A percentile compares a stretch with the other conserved stretches of the same genome.
Evolutionary conservation across 1,140 invertebrate genomes (phyloP).

Genomic region (Gerris buenoi): DNA sequence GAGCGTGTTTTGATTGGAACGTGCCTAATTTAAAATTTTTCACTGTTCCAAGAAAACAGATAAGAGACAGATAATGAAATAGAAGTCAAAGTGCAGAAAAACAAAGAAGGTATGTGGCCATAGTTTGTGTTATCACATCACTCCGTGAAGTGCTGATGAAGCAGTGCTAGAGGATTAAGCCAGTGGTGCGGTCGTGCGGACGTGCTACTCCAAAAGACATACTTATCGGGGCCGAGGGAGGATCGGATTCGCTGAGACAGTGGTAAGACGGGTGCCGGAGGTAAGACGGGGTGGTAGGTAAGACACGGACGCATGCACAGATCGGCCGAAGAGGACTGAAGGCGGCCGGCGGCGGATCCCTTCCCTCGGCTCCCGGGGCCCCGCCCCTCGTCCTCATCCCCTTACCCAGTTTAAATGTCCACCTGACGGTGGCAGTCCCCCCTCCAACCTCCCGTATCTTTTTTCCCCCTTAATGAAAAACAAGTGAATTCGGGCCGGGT

Average conservation of each 20-base stretch:
- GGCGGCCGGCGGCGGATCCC: no score
- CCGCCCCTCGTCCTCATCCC: not conserved
- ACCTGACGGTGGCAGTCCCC: not conserved
- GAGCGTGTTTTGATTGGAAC: no score
- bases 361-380: not conserved
- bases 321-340: no score
- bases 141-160: not conserved
- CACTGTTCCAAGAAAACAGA: not conserved
- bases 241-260: no score
- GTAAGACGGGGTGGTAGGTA: no score
- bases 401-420: not conserved
- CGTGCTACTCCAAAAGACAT: not conserved
- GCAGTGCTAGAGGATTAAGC: no score
- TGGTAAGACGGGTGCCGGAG: no score
- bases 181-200: no score
- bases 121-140: not conserved
- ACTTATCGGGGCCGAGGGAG: not conserved
- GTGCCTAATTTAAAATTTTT: not conserved
- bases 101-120: not conserved
- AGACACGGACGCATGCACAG: no score
- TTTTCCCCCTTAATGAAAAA: not conserved
- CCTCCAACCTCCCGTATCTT: not conserved
- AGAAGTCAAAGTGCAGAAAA: not conserved
- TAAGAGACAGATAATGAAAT: no score
- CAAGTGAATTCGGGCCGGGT: conserved; percentile 3